Conservation (phyloP, 2,888 invertebrate genomes). For the Eudemis profundana region DNA sequence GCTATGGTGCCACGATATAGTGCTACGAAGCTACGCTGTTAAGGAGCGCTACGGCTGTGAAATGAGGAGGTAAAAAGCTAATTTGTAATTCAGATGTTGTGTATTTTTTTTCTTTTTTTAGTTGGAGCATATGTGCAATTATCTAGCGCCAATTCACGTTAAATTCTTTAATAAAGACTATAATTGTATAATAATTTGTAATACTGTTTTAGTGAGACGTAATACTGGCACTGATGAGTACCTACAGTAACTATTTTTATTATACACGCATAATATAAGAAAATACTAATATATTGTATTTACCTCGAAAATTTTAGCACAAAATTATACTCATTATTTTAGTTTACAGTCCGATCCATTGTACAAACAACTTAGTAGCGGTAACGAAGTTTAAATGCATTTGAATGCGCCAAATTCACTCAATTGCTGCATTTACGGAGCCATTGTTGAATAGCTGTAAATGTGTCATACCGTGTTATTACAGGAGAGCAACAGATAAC, state of each 20-base stretch:
- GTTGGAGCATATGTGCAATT: too few relatives aligned
- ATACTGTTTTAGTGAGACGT: too few relatives aligned
- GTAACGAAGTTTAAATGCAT: constrained; percentile 22
- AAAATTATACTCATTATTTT: background rate
- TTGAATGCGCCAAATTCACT: constrained; percentile 21
- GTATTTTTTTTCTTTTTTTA: too few relatives aligned
- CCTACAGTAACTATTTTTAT: too few relatives aligned
- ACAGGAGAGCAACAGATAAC: background rate
- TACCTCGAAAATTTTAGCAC: too few relatives aligned
- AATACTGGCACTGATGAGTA: too few relatives aligned
- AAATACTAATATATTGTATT: too few relatives aligned
- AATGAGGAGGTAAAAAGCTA: background rate
- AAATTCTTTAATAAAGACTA: too few relatives aligned
- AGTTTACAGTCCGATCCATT: background rate
- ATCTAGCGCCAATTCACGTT: too few relatives aligned
- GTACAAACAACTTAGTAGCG: constrained; percentile 15
- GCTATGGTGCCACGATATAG: constrained; percentile 48
- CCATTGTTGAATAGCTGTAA: constrained; percentile 16
- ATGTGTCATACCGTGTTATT: constrained; percentile 19
- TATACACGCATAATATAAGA: too few relatives aligned
- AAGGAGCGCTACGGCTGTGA: constrained; percentile 13
- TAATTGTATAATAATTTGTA: too few relatives aligned
- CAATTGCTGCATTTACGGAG: constrained; percentile 10
- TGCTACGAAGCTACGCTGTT: constrained; percentile 39
- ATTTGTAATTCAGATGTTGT: background rate